phyloP scores from a whole-genome alignment of 1,140 invertebrate species.

The Drosophila mojavensis region DNA sequence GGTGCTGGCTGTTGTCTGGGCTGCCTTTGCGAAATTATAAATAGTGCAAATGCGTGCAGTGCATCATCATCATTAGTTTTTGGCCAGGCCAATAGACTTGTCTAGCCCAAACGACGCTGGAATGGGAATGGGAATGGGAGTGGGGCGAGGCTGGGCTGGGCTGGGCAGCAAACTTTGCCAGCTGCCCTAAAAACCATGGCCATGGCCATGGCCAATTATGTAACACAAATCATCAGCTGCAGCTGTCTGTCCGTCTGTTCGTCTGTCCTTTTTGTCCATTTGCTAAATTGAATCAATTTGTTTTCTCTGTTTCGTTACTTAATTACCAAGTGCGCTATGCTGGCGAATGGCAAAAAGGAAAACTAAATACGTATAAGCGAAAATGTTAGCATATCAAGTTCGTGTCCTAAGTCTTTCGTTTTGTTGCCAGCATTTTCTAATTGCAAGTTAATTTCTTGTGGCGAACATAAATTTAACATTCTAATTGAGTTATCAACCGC shows the following conservation, averaged over 20 bases:
- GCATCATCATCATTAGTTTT: conserved; percentile 81
- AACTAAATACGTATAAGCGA: not conserved
- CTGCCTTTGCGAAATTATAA: conserved; percentile 72
- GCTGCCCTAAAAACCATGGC: conserved; percentile 50
- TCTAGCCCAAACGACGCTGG: conserved; percentile 30
- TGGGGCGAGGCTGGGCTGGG: not conserved
- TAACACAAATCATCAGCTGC: conserved; percentile 50
- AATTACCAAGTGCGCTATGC: conserved; percentile 25
- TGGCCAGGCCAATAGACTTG: conserved; percentile 73
- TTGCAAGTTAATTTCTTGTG: conserved; percentile 82
- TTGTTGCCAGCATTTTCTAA: conserved; percentile 75
- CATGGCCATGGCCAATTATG: conserved; percentile 32
- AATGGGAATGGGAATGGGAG: not conserved
- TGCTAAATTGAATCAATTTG: conserved; percentile 77
- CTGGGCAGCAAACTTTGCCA: no score
- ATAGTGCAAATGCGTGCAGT: conserved; percentile 81
- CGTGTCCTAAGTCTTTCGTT: conserved; percentile 79
- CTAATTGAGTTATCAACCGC: conserved; percentile 83
- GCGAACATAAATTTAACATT: conserved; percentile 82
- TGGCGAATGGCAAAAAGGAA: not conserved
- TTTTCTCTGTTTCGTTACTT: conserved; percentile 29
- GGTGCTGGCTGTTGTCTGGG: not conserved
- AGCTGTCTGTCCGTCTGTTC: conserved; percentile 27
- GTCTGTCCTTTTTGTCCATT: conserved; percentile 30
- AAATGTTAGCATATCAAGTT: conserved; percentile 62